Conservation (phyloP, 37 sponge, comb jelly and placozoan species). For the Sycon ciliatum region DNA sequence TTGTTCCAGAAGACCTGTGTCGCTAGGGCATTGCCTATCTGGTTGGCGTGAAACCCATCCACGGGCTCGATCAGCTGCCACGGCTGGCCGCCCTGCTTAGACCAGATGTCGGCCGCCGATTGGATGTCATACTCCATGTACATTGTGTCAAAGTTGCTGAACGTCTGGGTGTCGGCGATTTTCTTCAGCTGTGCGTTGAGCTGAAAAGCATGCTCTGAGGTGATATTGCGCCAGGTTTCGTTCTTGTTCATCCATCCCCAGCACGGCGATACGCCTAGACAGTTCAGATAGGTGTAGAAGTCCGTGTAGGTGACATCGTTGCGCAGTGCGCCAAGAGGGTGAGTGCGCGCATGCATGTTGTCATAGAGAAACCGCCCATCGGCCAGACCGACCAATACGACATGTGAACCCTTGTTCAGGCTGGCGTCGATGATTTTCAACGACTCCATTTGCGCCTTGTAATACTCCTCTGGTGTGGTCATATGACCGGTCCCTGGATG, state of each 20-base stretch:
- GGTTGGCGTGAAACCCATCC: slow-evolving; percentile 88
- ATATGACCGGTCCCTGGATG: slow-evolving; percentile 62
- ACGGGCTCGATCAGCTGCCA: slow-evolving; percentile 85
- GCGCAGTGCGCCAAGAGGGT: slow-evolving; percentile 60
- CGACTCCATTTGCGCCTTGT: slow-evolving; percentile 36
- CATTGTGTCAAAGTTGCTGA: slow-evolving; percentile 49
- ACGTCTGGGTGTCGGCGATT: slow-evolving; percentile 41
- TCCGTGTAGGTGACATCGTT: slow-evolving; percentile 70
- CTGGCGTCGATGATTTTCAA: slow-evolving; percentile 56
- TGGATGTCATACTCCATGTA: slow-evolving; percentile 60
- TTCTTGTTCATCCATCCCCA: slow-evolving; percentile 89
- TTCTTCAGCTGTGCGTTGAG: slow-evolving; percentile 50
- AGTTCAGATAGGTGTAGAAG: slow-evolving; percentile 82
- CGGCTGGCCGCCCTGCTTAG: slow-evolving; percentile 41
- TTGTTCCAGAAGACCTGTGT: slow-evolving; percentile 49
- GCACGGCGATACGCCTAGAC: slow-evolving; percentile 76
- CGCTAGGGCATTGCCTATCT: slow-evolving; percentile 48
- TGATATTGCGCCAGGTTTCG: slow-evolving; percentile 68
- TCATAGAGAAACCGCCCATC: slow-evolving; percentile 79
- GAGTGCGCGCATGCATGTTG: slow-evolving; percentile 53
- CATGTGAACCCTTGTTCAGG: slow-evolving; percentile 53
- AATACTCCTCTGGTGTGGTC: slow-evolving; percentile 83
- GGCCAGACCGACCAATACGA: slow-evolving; percentile 59
- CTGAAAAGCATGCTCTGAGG: slow-evolving; percentile 61
- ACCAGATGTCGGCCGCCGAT: slow-evolving; percentile 43